These are phyloP conservation scores for Macrophya alboannulata DNA, from an alignment of 2,888 invertebrate species.

Conservation along the genomic window DNA sequence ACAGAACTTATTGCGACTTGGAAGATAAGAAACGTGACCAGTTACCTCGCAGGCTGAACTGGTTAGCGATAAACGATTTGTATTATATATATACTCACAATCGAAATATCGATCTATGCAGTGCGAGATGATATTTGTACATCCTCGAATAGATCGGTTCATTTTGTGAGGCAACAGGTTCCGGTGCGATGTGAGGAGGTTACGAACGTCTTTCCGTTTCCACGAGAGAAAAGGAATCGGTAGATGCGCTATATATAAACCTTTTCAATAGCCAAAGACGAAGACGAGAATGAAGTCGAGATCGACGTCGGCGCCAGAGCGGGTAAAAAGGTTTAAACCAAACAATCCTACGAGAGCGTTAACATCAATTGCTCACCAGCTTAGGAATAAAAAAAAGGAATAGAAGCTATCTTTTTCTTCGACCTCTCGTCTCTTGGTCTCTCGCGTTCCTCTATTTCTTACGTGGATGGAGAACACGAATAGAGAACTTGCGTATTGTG, in stretches of 20 bases:
- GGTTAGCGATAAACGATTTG: conserved; percentile 40
- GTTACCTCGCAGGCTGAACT: conserved; percentile 19
- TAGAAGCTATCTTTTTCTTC: conserved; percentile 52
- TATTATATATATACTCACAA: background rate
- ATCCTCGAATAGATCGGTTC: background rate
- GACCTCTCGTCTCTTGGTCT: background rate
- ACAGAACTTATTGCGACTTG: conserved; percentile 35
- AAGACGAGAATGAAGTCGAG: conserved; percentile 2
- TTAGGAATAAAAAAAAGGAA: conserved; percentile 55
- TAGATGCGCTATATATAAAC: conserved; percentile 39
- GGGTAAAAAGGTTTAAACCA: conserved; percentile 51
- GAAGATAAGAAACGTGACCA: conserved; percentile 27
- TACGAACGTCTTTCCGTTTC: background rate
- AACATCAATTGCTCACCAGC: conserved; percentile 67
- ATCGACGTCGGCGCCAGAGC: conserved; percentile 48
- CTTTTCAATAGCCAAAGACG: conserved; percentile 45
- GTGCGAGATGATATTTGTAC: conserved; percentile 10
- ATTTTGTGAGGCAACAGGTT: background rate
- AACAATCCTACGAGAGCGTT: conserved; percentile 67
- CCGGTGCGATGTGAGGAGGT: background rate
- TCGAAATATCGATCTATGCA: conserved; percentile 34
- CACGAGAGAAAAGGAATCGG: conserved; percentile 3
- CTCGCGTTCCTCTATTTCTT: conserved; percentile 50
- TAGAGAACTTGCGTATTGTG: conserved; percentile 47
- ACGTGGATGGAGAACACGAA: conserved; percentile 19